Base-by-base conservation (phyloP, 2,888 invertebrate genomes). In the Stenotaenia linearis region DNA sequence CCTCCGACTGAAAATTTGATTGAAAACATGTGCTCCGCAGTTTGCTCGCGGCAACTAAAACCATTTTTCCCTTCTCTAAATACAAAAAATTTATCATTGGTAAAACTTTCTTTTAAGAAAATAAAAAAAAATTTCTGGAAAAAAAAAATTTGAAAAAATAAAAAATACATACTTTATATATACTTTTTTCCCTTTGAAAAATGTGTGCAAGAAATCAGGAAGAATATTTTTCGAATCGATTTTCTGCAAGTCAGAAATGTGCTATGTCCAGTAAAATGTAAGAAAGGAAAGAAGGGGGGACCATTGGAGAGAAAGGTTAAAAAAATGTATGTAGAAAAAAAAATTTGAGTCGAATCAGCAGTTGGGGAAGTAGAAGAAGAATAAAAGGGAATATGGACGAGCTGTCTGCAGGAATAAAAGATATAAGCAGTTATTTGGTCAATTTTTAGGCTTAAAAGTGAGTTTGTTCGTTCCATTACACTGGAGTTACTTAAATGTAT, bases 221-320 rank as follows among this genome's bases (percentile, higher is more conserved):
- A 61, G 61, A 61, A 61, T 61, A 61, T 61, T 61, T 61, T 61
- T 21, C 23, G 61, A 61, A 61, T 61, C 61, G 61, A 61, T 61
- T 61, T 61, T 61, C 61, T 61, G 25, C 61, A 61, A 61, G 61
- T 61, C 61, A 61, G 61, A 61, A 61, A 61, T 61, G 61, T 61
- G 61, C 61, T 61, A 61, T 61, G 61, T 61, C 61, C 61, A 61
- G 61, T 61, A 61, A 61, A 61, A 61, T 25, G 25, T 25, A 61
- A 61, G 25, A 23, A 61, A 61, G 15, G n/a, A 45, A 45, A 18
- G 45, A n/a, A n/a, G 18, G n/a, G 40, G 18, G 45, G 45, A n/a
- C 25, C 61, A 61, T 61, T 61, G 23, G 61, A 61, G 61, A 25
- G 61, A 25, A 61, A 61, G 61, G 23, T 61, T 61, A 25, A 61